Base-by-base conservation (phyloP, 2,113 vertebrate genomes). In the Willisornis vidua region DNA sequence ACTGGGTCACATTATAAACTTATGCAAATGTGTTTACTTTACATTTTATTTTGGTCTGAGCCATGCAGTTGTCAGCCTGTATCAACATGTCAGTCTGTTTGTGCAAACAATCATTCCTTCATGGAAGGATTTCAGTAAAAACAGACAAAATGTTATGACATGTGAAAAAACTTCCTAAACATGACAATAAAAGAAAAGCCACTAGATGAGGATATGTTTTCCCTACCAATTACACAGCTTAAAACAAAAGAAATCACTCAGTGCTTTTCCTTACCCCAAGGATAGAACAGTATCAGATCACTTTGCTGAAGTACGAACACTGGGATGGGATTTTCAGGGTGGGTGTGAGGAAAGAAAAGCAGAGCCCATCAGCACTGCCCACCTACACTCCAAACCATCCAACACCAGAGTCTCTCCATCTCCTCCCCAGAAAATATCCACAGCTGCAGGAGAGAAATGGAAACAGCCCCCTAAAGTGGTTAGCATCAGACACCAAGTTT, bases 21-120 rank as follows among this genome's bases (percentile, higher is more conserved):
- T 97, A 98, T 98, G 97, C 97, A 98, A 98, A 98, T 97, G 81
- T 97, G 97, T 98, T 98, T 98, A 97, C 96, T 97, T 98, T 97
- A 91, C 86, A 91, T 97, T 97, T 97, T 96, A 94, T 97, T 98
- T 96, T 93, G 74, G 89, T 96, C 75, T 43, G n/a, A 93, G 94
- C 97, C 92, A 55, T 48, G 90, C 93, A 96, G 96, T 97, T 97
- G 97, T 97, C 97, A 97, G 97, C 93, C 91, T 96, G 58, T 94
- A 96, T 97, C 98, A 97, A 97, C 97, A 98, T 97, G 96, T 98
- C 98, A 98, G 87, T 86, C 70, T 85, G 93, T 93, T 93, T 97
- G 97, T 93, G 94, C 94, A 97, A 97, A 98, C 97, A 97, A 94
- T 96, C 75, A 24, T 95, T 97, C 86, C 93, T 90, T 80, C 96